Conservation (phyloP, 2,888 invertebrate genomes). For the Cosmia pyralina region DNA sequence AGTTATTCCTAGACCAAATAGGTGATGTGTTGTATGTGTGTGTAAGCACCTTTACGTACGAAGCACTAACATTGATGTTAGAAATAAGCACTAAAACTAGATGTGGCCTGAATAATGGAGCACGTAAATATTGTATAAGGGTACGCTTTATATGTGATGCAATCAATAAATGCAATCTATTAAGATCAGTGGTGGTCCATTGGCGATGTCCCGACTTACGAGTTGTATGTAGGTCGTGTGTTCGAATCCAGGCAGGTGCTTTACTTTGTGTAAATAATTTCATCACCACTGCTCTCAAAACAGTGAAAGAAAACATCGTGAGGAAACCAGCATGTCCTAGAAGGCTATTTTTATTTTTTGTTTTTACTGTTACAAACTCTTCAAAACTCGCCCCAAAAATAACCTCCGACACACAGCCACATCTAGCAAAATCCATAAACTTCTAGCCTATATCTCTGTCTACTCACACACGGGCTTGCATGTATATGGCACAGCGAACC, state of each 20-base stretch:
- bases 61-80: conserved; percentile 76
- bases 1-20: conserved; percentile 85
- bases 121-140: conserved; percentile 1
- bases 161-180: too few relatives aligned
- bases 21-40: conserved; percentile 75
- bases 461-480: conserved; percentile 73
- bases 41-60: conserved; percentile 85
- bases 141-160: background rate
- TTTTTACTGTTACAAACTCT: too few relatives aligned
- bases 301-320: too few relatives aligned
- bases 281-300: too few relatives aligned
- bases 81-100: conserved; percentile 80
- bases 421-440: conserved; percentile 61
- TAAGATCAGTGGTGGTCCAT: too few relatives aligned
- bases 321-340: too few relatives aligned
- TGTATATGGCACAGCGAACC: conserved; percentile 79
- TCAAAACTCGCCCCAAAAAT: background rate
- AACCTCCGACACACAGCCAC: background rate
- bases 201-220: too few relatives aligned
- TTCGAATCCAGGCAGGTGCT: too few relatives aligned
- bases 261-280: too few relatives aligned
- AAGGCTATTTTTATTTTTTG: too few relatives aligned
- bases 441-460: conserved; percentile 63
- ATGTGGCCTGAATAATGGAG: conserved; percentile 59
- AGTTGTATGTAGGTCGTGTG: too few relatives aligned